Evolutionary conservation across 2,888 invertebrate genomes (phyloP).

Genomic region (Apocheima hispidaria): DNA sequence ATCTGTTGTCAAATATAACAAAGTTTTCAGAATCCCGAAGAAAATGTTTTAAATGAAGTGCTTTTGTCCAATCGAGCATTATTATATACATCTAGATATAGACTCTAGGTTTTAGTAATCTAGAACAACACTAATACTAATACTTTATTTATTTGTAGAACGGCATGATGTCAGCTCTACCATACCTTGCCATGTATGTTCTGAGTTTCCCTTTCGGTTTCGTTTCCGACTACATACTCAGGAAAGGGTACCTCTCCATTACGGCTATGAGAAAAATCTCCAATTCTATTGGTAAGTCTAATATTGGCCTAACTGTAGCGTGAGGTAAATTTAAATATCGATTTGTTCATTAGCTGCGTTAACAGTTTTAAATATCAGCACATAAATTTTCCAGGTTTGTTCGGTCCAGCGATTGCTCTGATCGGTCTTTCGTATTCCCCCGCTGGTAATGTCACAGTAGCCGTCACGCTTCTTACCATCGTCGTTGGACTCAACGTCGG

Average conservation of each 20-base stretch:
- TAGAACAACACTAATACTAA: background rate
- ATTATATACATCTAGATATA: too few relatives aligned
- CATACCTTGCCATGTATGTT: conserved; percentile 89
- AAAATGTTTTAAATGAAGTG: too few relatives aligned
- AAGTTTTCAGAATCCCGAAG: too few relatives aligned
- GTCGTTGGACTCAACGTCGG: conserved; percentile 91
- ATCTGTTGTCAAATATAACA: too few relatives aligned
- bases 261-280: conserved; percentile 68
- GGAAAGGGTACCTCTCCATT: conserved; percentile 71
- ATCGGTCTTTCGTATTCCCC: conserved; percentile 84
- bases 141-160: conserved; percentile 70
- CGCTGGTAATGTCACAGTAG: conserved; percentile 78
- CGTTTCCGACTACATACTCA: conserved; percentile 83
- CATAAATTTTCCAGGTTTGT: conserved; percentile 72
- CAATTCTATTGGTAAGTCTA: conserved; percentile 55
- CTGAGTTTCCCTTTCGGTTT: conserved; percentile 61
- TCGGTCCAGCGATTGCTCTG: conserved; percentile 88
- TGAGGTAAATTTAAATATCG: too few relatives aligned
- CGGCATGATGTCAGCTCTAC: conserved; percentile 88
- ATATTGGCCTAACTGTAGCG: too few relatives aligned
- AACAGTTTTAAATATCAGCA: too few relatives aligned
- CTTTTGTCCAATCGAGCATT: too few relatives aligned
- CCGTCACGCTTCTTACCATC: conserved; percentile 87
- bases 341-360: too few relatives aligned
- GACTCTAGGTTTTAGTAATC: too few relatives aligned